Base-by-base conservation (phyloP, 2,888 invertebrate genomes). In the Stegophylla sp. region DNA sequence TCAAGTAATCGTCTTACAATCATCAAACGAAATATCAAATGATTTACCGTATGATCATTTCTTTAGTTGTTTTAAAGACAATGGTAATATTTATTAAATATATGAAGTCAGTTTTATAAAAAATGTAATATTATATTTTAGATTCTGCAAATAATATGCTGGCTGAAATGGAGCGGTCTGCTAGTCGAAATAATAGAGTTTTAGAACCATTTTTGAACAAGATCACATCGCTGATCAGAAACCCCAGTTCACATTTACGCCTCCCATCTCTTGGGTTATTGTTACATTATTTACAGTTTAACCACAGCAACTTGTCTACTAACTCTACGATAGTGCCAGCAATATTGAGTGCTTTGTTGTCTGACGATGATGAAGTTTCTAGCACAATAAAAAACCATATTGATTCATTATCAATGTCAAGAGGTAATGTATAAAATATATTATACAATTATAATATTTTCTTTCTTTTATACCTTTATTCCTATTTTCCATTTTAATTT, bases 191-290 rank as follows among this genome's bases (percentile, higher is more conserved):
- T 61, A 79, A 71, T 63, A 28, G 66, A 61, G 69, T 48, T 26
- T 79, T 79, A 15, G 79, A 79, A 9, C 79, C 79, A 34, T 79
- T 71, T 63, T 79, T 79, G n/a, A 71, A 79, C 51, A 79, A 79
- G 71, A 23, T 79, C 1, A 61, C 71, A 3, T 69, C 79, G 0
- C 61, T 79, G 13, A 71, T 79, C n/a, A 79, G 71, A 23, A 79
- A 71, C 51, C 79, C 79, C 23, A 61, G 53, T 51, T 79, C 79
- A 63, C 59, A 79, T 71, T 71, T 69, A 69, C 79, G 79, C 26
- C 20, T 79, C 13, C 79, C 79, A 17, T 79, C 79, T 15, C 69
- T 79, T 51, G 69, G 79, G 41, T 48, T 79, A 23, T 34, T 79
- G 23, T 41, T 79, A 15, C 79, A 71, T 71, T 71, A 79, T 63